These are phyloP conservation scores for Boloria euphrosyne DNA, from an alignment of 2,888 invertebrate species.

Conservation along the genomic window DNA sequence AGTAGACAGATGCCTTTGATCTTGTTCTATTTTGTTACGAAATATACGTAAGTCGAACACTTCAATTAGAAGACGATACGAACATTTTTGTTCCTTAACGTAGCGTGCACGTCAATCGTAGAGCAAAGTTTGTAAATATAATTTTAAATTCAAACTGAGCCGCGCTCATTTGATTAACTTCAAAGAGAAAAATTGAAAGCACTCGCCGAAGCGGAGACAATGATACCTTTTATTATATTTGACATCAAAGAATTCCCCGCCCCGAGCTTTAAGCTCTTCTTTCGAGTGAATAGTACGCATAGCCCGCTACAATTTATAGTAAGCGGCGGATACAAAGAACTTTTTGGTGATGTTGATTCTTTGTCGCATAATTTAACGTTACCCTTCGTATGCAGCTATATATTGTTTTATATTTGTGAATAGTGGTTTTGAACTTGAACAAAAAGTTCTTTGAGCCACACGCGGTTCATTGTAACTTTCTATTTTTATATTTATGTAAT, in stretches of 20 bases:
- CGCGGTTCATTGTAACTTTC: neutral
- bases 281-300: conserved; percentile 43
- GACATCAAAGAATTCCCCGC: conserved; percentile 66
- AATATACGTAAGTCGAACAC: conserved; percentile 55
- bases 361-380: conserved; percentile 51
- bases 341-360: conserved; percentile 48
- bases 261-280: conserved; percentile 56
- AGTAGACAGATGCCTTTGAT: conserved; percentile 68
- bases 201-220: conserved; percentile 67
- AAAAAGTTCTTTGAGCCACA: neutral
- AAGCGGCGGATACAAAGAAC: conserved; percentile 48
- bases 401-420: conserved; percentile 40
- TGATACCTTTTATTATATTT: conserved; percentile 66
- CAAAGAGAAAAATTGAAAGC: conserved; percentile 71
- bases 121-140: conserved; percentile 61
- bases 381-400: conserved; percentile 35
- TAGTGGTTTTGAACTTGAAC: conserved; percentile 26
- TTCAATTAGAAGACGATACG: conserved; percentile 62
- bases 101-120: conserved; percentile 54
- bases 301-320: conserved; percentile 49
- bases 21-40: conserved; percentile 65
- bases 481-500: neutral
- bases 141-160: conserved; percentile 62
- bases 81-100: conserved; percentile 57
- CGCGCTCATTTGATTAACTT: conserved; percentile 71